Evolutionary conservation across 35 echinoderm and acorn worm genomes (phyloP), one percentile per base, ranked within the genome.

Genomic region (Heliocidaris erythrogramma): DNA sequence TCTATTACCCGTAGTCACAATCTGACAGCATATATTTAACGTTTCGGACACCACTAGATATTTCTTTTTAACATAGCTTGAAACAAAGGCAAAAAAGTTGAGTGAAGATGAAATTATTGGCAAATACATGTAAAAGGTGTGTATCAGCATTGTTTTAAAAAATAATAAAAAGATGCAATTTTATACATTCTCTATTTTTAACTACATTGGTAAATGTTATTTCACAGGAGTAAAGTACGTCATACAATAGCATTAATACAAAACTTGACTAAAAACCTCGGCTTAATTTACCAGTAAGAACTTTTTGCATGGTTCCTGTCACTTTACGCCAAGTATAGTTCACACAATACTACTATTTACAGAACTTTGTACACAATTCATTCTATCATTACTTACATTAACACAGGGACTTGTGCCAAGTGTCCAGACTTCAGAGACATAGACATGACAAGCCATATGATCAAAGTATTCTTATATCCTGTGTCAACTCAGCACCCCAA

Each of bases 221-320:
- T 89, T 89, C 31, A 89, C 31, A 89, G 42, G 47, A 48, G 31
- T 89, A 89, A 89, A 89, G 47, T 89, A 48, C 65, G 17, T 78
- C 65, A 78, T 78, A 89, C 87, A 89, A 47, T 89, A 47, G 87
- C 87, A 89, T 89, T 89, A 89, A 47, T 89, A 89, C 87, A 89
- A 89, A 47, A 32, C 24, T 89, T 89, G 87, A 78, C 65, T 78
- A 89, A 89, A 89, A 89, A 48, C 24, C 87, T 89, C 47, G 10
- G 47, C 31, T 89, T 89, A 48, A 47, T 47, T 47, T 24, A 32
- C 29, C 87, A 47, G 31, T 47, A 32, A 89, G 87, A 89, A 89
- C 31, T 8, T 47, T 89, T 31, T 42, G 31, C 87, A 89, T 18
- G 87, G 9, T 89, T 89, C 31, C 87, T 89, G 87, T 78, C 65